Conservation (phyloP, 2,888 invertebrate species). For the Nomada ruficornis region DNA sequence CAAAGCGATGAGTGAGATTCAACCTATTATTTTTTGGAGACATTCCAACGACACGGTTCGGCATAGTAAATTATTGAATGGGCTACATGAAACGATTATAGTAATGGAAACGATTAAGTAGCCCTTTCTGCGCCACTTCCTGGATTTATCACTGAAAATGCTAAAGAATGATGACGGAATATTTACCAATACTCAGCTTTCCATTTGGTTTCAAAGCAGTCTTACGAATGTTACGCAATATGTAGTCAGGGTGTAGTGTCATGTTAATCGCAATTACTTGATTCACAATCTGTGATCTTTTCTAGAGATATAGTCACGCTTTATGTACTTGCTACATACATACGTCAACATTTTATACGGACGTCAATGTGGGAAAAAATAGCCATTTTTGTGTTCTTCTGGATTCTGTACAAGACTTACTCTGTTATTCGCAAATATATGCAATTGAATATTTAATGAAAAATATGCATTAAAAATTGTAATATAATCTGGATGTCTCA, state of each 20-base stretch:
- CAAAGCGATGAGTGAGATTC: neutral
- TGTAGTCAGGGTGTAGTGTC: slow-evolving; percentile 15
- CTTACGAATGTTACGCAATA: slow-evolving; percentile 23
- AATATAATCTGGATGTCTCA: neutral
- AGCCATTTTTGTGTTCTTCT: neutral
- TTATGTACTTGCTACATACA: neutral
- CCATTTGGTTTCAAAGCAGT: slow-evolving; percentile 30
- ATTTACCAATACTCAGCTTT: slow-evolving; percentile 19
- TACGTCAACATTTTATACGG: slow-evolving; percentile 8
- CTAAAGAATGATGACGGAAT: neutral
- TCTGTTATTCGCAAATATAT: neutral
- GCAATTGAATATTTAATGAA: neutral
- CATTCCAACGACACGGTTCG: neutral
- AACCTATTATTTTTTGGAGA: neutral
- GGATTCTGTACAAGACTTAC: neutral
- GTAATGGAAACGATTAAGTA: neutral
- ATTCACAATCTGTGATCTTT: slow-evolving; percentile 7
- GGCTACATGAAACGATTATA: neutral
- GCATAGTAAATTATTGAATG: neutral
- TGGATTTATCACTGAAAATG: neutral
- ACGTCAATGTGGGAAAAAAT: neutral
- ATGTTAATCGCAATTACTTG: slow-evolving; percentile 12
- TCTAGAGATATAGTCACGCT: slow-evolving; percentile 1
- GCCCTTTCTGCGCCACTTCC: neutral
- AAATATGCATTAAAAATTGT: neutral